Percentiles rank a stretch among this genome's conserved stretches.
These are phyloP conservation scores for Drosophila quasianomalipes DNA, from an alignment of 2,888 invertebrate species.

Conservation along the genomic window DNA sequence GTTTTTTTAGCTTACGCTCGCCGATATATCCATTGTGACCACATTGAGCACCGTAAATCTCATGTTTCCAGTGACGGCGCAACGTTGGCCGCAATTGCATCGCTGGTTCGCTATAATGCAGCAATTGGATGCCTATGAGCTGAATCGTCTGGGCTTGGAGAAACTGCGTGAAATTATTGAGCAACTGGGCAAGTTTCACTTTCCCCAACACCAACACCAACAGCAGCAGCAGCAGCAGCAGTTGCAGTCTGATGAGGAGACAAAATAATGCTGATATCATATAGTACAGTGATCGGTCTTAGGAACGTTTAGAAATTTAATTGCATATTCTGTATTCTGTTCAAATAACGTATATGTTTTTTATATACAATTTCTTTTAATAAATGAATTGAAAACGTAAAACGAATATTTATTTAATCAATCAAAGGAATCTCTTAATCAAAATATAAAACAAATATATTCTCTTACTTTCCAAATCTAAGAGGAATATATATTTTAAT, in stretches of 20 bases:
- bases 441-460: not conserved
- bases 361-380: not conserved
- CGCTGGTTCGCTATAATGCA: constrained; percentile 82
- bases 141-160: constrained; percentile 79
- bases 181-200: constrained; percentile 79
- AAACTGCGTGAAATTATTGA: constrained; percentile 74
- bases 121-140: constrained; percentile 75
- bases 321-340: not conserved
- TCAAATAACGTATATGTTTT: not conserved
- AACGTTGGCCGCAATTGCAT: constrained; percentile 83
- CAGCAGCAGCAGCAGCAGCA: not conserved
- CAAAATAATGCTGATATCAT: not conserved
- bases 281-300: not conserved
- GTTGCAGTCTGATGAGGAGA: not conserved
- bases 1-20: constrained; percentile 83
- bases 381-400: not conserved
- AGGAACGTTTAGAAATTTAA: not conserved
- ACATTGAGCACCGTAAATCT: constrained; percentile 85
- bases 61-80: constrained; percentile 84
- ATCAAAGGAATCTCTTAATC: not conserved
- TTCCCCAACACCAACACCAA: constrained; percentile 52
- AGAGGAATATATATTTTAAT: not conserved
- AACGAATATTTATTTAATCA: no score
- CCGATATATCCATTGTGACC: constrained; percentile 85
- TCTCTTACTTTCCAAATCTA: not conserved